Evolutionary conservation across 2,113 vertebrate species (phyloP).

Genomic region (Atrichornis clamosus): DNA sequence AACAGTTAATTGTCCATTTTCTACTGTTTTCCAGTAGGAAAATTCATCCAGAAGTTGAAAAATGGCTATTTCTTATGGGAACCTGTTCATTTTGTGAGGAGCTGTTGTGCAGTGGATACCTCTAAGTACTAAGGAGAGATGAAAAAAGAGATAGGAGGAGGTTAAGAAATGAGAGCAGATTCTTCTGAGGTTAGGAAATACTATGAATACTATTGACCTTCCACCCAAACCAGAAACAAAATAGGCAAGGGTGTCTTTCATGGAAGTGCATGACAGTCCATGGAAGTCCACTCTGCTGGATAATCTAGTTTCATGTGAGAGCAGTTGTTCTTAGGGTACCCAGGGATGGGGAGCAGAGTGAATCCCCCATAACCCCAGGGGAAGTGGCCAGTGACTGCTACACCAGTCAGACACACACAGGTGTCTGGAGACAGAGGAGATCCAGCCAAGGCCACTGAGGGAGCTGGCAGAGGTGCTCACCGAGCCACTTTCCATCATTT

Average conservation of each 20-base stretch:
- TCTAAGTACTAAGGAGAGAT: neutral
- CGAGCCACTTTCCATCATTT: neutral
- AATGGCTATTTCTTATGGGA: neutral
- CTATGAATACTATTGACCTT: neutral
- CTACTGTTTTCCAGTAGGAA: neutral
- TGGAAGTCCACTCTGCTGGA: neutral
- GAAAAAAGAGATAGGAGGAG: neutral
- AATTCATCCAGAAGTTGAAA: neutral
- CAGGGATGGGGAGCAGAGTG: neutral
- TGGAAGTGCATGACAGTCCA: no score
- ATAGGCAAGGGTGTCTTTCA: neutral
- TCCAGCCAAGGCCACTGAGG: neutral
- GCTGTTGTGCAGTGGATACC: neutral
- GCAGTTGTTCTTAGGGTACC: neutral
- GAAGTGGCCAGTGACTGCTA: neutral
- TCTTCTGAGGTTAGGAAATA: neutral
- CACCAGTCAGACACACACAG: no score
- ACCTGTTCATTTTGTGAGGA: neutral
- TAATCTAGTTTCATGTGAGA: neutral
- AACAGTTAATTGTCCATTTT: neutral
- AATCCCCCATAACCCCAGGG: neutral
- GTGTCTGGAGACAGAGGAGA: neutral
- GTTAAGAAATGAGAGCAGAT: neutral
- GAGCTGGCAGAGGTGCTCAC: neutral
- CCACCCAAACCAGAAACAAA: neutral